These are phyloP conservation scores for Halichoerus grypus DNA, from an alignment of 2,113 vertebrate genomes.

Conservation along the genomic window DNA sequence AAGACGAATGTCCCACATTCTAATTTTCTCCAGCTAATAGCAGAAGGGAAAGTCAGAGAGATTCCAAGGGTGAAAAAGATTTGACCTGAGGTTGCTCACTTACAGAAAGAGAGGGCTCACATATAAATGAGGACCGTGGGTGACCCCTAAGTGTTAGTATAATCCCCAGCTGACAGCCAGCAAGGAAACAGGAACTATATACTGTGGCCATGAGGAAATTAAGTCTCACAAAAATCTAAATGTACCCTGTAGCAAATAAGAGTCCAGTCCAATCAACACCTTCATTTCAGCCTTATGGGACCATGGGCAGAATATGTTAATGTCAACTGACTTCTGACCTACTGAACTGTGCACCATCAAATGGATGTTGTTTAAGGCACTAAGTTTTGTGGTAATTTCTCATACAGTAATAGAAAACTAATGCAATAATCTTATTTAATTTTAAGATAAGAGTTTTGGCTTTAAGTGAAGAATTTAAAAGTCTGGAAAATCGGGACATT, in stretches of 20 bases:
- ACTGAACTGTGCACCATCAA: background rate
- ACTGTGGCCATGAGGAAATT: background rate
- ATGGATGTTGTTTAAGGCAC: background rate
- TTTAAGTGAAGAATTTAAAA: background rate
- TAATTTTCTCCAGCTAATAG: background rate
- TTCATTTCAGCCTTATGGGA: background rate
- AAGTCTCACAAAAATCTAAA: background rate
- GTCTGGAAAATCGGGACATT: background rate
- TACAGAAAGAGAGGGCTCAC: rapidly evolving
- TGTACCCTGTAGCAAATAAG: background rate
- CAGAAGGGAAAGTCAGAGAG: background rate
- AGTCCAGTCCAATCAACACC: background rate
- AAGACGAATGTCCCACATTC: background rate
- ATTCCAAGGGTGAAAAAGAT: background rate
- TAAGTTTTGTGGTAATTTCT: background rate
- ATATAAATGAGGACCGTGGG: background rate
- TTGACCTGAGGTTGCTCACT: background rate
- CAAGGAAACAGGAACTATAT: background rate
- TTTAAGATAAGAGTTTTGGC: background rate
- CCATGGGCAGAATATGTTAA: background rate
- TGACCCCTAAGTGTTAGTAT: rapidly evolving
- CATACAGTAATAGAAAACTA: background rate
- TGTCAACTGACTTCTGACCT: background rate
- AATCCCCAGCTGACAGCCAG: background rate
- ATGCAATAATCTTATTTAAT: background rate